Conservation (phyloP, 2,113 vertebrate species). For the Hemichromis elongatus region DNA sequence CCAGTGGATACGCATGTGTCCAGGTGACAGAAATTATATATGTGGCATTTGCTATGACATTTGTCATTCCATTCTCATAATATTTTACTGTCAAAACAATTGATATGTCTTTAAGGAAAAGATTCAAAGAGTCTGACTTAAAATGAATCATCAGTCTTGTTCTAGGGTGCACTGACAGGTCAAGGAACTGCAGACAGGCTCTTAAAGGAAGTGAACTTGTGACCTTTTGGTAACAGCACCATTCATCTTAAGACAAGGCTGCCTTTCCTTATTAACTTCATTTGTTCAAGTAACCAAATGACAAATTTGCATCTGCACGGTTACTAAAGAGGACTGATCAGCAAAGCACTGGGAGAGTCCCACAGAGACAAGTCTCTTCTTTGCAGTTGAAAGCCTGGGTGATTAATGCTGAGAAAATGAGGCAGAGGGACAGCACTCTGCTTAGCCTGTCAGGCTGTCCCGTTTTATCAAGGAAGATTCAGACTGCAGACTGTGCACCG, state of each 20-base stretch:
- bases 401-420: constrained; percentile 12
- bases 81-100: not conserved
- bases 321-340: not conserved
- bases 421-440: constrained; percentile 1
- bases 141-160: not conserved
- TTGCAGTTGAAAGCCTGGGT: not conserved
- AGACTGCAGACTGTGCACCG: not conserved
- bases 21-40: not conserved
- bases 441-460: constrained; percentile 5
- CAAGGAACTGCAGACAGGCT: not conserved
- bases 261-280: not conserved
- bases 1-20: not conserved
- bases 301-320: not conserved
- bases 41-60: not conserved
- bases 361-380: not conserved
- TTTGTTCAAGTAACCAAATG: not conserved
- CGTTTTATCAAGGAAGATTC: constrained; percentile 2
- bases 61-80: not conserved
- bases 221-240: not conserved
- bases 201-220: not conserved
- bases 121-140: not conserved
- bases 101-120: not conserved
- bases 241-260: not conserved
- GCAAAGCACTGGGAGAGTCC: not conserved
- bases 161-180: not conserved